Evolutionary conservation across 2,113 vertebrate species (phyloP), one percentile per base, ranked within the genome.

Genomic region (Myrmecobius fasciatus): DNA sequence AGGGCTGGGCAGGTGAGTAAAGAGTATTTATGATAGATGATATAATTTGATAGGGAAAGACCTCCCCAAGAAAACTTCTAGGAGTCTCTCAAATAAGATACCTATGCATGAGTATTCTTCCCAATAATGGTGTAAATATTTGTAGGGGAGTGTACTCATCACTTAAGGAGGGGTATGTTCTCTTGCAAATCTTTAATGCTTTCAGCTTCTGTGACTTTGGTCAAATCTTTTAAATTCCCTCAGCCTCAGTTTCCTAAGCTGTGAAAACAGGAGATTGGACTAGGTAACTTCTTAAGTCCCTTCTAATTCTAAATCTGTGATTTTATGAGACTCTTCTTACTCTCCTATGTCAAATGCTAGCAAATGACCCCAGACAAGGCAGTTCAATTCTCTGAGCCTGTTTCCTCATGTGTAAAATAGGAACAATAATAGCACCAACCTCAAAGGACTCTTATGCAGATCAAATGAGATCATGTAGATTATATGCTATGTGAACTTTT

Each of bases 361-460:
- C 28, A 0, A 0, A 52, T 54, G 53, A 31, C 12, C 28, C 93
- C 24, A 36, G 88, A 17, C 8, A 48, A 92, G 25, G 88, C 36
- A 60, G 43, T 54, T 89, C 90, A 49, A 8, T 26, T 92, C 22
- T 48, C 14, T 56, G 36, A 52, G 24, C 96, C 54, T 96, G 36
- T 54, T 94, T 95, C 25, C 46, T 94, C 8, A 26, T 60, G 52
- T 96, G n/a, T 95, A 91, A 92, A 53, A 25, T 94, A 56, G 52
- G 48, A 14, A 67, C 47, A 28, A 93, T 75, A 75, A 56, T 93
- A n/a, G 36, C 60, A 25, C 75, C 56, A 92, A 2, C 2, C 75
- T 12, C 20, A 83, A 83, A 49, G 26, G 88, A 3, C 43, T 93
- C 0, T 54, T 92, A 25, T 47, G 43, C 95, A 83, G 91, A 93